A percentile compares a stretch with the other conserved stretches of the same genome.
Conservation (phyloP, 2,888 invertebrate genomes). For the Vannuccia rotundouncinata region DNA sequence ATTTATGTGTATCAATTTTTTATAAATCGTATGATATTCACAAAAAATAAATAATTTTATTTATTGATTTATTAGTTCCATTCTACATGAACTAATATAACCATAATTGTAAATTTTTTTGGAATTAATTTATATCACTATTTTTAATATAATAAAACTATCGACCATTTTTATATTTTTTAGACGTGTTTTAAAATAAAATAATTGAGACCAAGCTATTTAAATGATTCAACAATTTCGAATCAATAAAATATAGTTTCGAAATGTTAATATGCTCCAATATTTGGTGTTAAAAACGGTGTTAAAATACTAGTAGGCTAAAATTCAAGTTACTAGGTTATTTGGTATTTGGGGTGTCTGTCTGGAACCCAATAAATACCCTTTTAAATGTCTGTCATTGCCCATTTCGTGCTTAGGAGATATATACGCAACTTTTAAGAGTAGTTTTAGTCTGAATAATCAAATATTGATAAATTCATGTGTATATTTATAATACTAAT, state of each 20-base stretch:
- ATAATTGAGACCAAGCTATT: too few species aligned
- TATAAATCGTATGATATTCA: too few species aligned
- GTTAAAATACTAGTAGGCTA: background rate
- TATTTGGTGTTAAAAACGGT: constrained; percentile 3
- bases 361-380: background rate
- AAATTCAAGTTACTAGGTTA: constrained; percentile 5
- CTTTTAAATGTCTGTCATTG: background rate
- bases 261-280: background rate
- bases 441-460: constrained; percentile 2
- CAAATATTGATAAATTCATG: too few species aligned
- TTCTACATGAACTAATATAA: too few species aligned
- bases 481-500: too few species aligned
- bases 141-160: too few species aligned
- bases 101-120: background rate
- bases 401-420: constrained; percentile 6
- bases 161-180: too few species aligned
- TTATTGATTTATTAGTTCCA: too few species aligned
- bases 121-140: background rate
- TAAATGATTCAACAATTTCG: too few species aligned
- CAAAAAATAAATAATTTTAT: too few species aligned
- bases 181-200: too few species aligned
- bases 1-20: too few species aligned
- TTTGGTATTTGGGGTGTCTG: constrained; percentile 23
- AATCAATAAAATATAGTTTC: constrained; percentile 4
- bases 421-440: constrained; percentile 6